A percentile compares a stretch with the other conserved stretches of the same genome.
These are phyloP conservation scores for Drosophila vallismaia DNA, from an alignment of 2,888 invertebrate genomes.

Conservation along the genomic window DNA sequence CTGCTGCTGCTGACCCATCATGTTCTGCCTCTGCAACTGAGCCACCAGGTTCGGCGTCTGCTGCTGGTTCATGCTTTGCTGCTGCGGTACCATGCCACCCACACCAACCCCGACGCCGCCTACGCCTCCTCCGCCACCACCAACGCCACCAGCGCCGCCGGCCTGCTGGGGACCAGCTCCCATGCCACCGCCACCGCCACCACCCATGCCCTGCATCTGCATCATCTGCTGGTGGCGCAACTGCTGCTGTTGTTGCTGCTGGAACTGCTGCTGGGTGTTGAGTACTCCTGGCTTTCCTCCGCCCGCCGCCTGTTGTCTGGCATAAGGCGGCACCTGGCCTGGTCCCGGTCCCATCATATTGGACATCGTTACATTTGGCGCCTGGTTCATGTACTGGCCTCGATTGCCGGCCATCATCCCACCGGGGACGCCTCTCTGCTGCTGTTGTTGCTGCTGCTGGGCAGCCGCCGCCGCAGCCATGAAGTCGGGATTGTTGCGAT, in stretches of 20 bases:
- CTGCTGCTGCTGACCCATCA: slow-evolving; percentile 83
- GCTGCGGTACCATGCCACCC: slow-evolving; percentile 84
- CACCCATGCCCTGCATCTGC: slow-evolving; percentile 85
- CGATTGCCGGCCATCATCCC: slow-evolving; percentile 81
- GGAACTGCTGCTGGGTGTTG: slow-evolving; percentile 81
- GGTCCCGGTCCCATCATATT: slow-evolving; percentile 83
- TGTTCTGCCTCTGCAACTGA: slow-evolving; percentile 87
- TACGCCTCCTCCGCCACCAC: slow-evolving; percentile 82
- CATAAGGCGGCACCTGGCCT: slow-evolving; percentile 91
- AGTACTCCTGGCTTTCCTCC: slow-evolving; percentile 81
- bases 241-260: slow-evolving; percentile 87
- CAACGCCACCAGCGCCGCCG: slow-evolving; percentile 71
- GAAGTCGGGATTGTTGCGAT: slow-evolving; percentile 82
- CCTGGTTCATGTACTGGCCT: slow-evolving; percentile 85
- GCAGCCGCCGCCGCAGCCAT: slow-evolving; percentile 77
- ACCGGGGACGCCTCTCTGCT: slow-evolving; percentile 69
- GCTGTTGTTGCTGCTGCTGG: slow-evolving; percentile 66
- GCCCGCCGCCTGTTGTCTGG: slow-evolving; percentile 85
- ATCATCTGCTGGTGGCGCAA: slow-evolving; percentile 89
- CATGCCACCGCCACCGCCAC: slow-evolving; percentile 69
- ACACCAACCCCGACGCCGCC: slow-evolving; percentile 79
- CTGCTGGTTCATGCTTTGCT: slow-evolving; percentile 84
- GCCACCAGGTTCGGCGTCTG: slow-evolving; percentile 88
- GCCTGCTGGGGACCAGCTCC: slow-evolving; percentile 80
- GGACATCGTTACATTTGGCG: slow-evolving; percentile 94